phyloP scores from a whole-genome alignment of 2,888 invertebrate species.

The Entomobrya proxima region DNA sequence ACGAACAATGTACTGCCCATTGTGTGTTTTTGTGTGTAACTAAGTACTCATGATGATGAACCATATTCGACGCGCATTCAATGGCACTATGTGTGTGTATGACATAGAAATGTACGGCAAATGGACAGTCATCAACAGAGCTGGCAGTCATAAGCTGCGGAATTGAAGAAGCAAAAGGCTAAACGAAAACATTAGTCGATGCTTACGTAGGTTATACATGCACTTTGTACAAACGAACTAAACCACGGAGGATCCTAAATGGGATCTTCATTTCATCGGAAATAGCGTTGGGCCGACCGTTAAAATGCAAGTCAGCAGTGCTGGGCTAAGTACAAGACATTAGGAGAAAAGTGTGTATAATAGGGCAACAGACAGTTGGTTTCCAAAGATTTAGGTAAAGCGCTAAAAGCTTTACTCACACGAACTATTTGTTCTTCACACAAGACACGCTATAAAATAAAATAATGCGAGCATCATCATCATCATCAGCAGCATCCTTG shows the following conservation, averaged over 20 bases:
- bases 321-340: constrained; percentile 56
- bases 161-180: constrained; percentile 4
- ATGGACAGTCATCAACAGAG: constrained; percentile 47
- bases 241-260: constrained; percentile 44
- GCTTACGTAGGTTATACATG: background rate
- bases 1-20: background rate
- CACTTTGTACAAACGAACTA: background rate
- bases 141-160: constrained; percentile 1
- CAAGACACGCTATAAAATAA: constrained; percentile 6
- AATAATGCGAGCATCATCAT: background rate
- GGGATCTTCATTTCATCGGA: constrained; percentile 59
- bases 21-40: background rate
- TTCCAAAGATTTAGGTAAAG: constrained; percentile 48
- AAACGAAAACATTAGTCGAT: background rate
- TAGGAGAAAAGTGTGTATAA: constrained; percentile 59
- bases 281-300: constrained; percentile 40
- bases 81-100: background rate
- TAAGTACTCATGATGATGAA: background rate
- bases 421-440: constrained; percentile 42
- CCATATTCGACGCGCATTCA: background rate
- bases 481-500: background rate
- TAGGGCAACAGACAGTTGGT: constrained; percentile 23
- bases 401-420: constrained; percentile 55
- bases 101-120: background rate
- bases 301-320: constrained; percentile 68